Evolutionary conservation across 2,888 invertebrate genomes (phyloP).

Genomic region (Cerceris ruficornis): DNA sequence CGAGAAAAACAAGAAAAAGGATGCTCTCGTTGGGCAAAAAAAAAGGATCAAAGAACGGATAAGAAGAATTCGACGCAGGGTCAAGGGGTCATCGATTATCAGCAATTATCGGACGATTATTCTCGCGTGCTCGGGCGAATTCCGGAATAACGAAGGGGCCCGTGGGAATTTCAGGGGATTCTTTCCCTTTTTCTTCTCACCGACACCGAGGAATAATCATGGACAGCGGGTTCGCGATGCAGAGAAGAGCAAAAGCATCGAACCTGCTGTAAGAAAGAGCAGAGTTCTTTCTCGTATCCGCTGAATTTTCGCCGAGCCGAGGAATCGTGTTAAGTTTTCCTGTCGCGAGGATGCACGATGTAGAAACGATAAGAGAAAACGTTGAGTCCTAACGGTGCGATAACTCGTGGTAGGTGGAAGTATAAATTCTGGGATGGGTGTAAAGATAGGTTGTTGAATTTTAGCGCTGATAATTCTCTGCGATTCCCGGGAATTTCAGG

Average conservation of each 20-base stretch:
- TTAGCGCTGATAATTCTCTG: too few species aligned
- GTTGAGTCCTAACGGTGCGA: too few species aligned
- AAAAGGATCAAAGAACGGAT: background rate
- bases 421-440: too few species aligned
- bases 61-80: background rate
- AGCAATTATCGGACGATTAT: conserved; percentile 55
- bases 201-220: conserved; percentile 29
- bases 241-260: conserved; percentile 42
- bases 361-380: too few species aligned
- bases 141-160: conserved; percentile 49
- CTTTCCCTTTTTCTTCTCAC: conserved; percentile 15
- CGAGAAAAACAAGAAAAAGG: background rate
- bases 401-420: too few species aligned
- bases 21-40: too few species aligned
- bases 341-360: background rate
- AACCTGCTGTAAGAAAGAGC: conserved; percentile 28
- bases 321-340: background rate
- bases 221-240: conserved; percentile 44
- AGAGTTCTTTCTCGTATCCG: too few species aligned
- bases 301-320: too few species aligned
- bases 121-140: conserved; percentile 27
- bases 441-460: too few species aligned
- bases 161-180: conserved; percentile 45
- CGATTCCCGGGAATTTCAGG: too few species aligned
- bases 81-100: conserved; percentile 27